Conservation (phyloP, 2,797 vertebrate species). For the Lagothrix lagotricha region DNA sequence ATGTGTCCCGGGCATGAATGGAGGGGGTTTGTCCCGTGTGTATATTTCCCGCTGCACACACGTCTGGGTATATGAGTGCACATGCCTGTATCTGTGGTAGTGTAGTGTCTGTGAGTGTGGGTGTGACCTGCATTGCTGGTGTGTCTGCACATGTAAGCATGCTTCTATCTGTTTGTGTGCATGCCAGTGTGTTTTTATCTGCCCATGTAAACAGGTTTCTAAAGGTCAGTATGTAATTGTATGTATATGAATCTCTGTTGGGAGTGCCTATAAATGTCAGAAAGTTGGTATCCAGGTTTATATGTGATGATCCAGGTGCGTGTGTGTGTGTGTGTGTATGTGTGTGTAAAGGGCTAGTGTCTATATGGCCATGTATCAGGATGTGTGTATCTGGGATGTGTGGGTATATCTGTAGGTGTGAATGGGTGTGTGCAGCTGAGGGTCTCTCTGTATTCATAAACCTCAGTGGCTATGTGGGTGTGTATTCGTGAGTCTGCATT, state of each 20-base stretch:
- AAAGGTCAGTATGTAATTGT: background rate
- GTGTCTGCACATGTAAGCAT: background rate
- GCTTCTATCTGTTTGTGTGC: background rate
- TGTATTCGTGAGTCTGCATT: background rate
- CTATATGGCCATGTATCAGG: background rate
- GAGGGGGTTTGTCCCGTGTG: background rate
- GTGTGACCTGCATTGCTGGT: background rate
- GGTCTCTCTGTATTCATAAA: conserved; percentile 12
- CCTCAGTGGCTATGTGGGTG: background rate
- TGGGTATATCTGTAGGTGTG: conserved; percentile 19
- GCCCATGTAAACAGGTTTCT: conserved; percentile 9
- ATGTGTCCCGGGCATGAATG: background rate
- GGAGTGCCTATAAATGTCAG: conserved; percentile 18
- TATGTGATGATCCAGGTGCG: background rate
- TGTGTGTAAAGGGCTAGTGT: background rate
- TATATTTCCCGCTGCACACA: conserved; percentile 20
- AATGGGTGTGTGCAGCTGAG: conserved; percentile 2
- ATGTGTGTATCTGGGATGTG: conserved; percentile 8
- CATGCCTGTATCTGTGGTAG: background rate
- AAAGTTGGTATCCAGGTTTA: conserved; percentile 15
- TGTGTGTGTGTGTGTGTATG: background rate
- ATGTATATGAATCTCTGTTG: background rate
- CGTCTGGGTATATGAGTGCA: background rate
- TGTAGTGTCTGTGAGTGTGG: background rate
- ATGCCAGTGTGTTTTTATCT: conserved; percentile 14